These are phyloP conservation scores for Piaya cayana DNA, from an alignment of 2,113 vertebrate genomes.

Conservation along the genomic window DNA sequence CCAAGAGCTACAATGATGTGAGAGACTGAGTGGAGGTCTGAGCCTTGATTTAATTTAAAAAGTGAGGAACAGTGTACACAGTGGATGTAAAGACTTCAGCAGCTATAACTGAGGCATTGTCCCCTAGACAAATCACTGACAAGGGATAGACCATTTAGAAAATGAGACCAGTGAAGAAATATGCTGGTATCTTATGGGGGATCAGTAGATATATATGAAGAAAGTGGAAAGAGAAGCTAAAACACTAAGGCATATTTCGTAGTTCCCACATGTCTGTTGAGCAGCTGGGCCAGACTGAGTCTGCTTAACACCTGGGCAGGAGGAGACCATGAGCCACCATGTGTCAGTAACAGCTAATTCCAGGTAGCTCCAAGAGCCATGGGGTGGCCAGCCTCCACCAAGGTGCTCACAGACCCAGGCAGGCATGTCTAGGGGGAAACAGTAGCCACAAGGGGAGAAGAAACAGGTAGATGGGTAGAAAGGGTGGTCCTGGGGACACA, in stretches of 20 bases:
- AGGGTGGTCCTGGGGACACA: fast-evolving
- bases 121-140: neutral
- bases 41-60: neutral
- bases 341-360: neutral
- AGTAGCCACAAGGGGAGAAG: neutral
- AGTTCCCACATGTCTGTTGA: fast-evolving
- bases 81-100: neutral
- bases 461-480: neutral
- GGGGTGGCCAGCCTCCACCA: fast-evolving
- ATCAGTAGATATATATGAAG: neutral
- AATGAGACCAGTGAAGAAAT: neutral
- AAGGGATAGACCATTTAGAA: neutral
- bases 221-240: neutral
- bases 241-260: fast-evolving
- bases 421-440: fast-evolving
- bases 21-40: neutral
- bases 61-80: neutral
- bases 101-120: neutral
- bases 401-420: neutral
- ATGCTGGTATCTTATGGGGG: neutral
- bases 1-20: neutral
- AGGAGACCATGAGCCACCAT: fast-evolving
- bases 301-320: fast-evolving
- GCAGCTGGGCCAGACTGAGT: fast-evolving
- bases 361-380: fast-evolving